Base-by-base conservation (phyloP, 2,888 invertebrate genomes). In the Seira sanloemensis region DNA sequence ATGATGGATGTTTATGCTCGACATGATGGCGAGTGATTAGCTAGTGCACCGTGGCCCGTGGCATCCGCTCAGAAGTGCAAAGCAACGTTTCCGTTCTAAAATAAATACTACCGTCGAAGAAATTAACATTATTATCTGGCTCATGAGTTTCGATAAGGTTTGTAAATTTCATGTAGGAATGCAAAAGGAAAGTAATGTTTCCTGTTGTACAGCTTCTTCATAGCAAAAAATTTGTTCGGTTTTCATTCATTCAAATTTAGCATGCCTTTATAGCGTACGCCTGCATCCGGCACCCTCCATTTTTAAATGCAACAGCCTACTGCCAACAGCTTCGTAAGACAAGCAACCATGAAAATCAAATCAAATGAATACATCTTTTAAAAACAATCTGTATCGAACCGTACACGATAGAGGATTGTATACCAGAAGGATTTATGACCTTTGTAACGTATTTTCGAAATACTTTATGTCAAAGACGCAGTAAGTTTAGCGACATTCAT, bases 61-160 rank as follows among this genome's bases (percentile, higher is more conserved):
- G 62, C 62, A 62, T 62, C 62, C 62, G 62, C 62, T 62, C 21
- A 62, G 21, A 62, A 62, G 62, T 62, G 62, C 23, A 62, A 62
- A 23, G 23, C 19, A 62, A 62, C 62, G 62, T 62, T 62, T 62
- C 62, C 62, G 19, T 23, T 62, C 23, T 62, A 4, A 1, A 62
- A 2, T 62, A 23, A 37, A 37, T 37, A 12, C 12, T 37, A 37
- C 5, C 37, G 7, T 37, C 5, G 7, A 62, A 21, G 62, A 62
- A 62, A 62, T 62, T 62, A 62, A 23, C 19, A 21, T 62, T 62
- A 62, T 23, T 62, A 62, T 62, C 62, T 21, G 21, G 21, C 19
- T 62, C 62, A 62, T 62, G 62, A 21, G 1, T 9, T 23, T 21
- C 12, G 19, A 21, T 62, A 2, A 58, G 7, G 58, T 9, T 9